A percentile compares a stretch with the other conserved stretches of the same genome.
These are phyloP conservation scores for Mycteria americana DNA, from an alignment of 2,797 vertebrate genomes.

Conservation along the genomic window DNA sequence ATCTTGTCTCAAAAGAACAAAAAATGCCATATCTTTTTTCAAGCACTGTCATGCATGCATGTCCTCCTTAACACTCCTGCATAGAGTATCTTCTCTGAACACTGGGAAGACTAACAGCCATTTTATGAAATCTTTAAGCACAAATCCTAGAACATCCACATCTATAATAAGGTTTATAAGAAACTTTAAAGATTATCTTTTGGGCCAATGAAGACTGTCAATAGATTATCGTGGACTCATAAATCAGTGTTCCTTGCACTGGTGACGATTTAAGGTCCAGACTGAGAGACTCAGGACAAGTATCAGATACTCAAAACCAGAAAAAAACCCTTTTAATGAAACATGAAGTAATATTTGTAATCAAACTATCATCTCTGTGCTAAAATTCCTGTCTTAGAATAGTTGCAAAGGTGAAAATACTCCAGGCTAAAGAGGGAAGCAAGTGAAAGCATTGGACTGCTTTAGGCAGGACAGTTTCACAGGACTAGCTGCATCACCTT, in stretches of 20 bases:
- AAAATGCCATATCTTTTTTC: neutral
- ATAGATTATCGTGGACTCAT: neutral
- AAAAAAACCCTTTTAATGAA: neutral
- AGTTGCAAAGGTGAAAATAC: neutral
- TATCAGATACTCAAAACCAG: neutral
- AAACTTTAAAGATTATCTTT: neutral
- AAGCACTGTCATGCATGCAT: neutral
- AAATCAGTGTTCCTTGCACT: neutral
- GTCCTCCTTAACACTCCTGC: neutral
- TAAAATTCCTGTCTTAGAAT: neutral
- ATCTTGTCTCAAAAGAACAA: neutral
- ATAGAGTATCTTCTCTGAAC: neutral
- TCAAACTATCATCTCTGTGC: neutral
- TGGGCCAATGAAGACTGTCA: neutral
- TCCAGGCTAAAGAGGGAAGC: neutral
- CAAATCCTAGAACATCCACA: neutral
- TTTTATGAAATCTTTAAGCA: neutral
- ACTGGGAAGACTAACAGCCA: neutral
- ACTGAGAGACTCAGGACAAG: neutral
- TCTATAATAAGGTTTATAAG: neutral
- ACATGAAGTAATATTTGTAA: neutral
- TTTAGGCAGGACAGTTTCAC: neutral
- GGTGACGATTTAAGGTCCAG: neutral
- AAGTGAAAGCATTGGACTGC: fast-evolving
- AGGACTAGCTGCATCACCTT: neutral